A percentile compares a stretch with the other conserved stretches of the same genome.
These are phyloP conservation scores for Ramphastos sulfuratus DNA, from an alignment of 2,113 vertebrate species.

Conservation along the genomic window DNA sequence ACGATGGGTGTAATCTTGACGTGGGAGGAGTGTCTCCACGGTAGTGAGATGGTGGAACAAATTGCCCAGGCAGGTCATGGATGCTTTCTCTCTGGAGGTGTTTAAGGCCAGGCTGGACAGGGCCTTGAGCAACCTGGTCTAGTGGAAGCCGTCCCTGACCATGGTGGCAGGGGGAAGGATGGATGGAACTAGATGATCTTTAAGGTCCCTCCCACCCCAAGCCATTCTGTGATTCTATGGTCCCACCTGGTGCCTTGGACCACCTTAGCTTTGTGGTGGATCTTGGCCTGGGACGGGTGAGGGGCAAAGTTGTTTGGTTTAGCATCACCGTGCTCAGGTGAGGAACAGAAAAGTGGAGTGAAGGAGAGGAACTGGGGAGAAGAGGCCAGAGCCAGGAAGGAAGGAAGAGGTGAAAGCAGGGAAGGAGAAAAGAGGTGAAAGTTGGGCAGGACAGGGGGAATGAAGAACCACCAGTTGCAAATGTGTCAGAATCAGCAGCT, in stretches of 20 bases:
- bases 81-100: no score
- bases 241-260: rapidly evolving
- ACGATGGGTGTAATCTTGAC: rapidly evolving
- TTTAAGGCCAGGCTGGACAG: no score
- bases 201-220: no score
- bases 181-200: no score
- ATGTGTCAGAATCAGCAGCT: rapidly evolving
- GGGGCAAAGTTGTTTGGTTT: rapidly evolving
- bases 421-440: neutral
- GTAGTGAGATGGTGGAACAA: no score
- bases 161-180: no score
- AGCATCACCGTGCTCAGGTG: rapidly evolving
- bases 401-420: neutral
- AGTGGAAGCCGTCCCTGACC: no score
- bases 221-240: no score
- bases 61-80: no score
- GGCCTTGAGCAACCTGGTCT: no score
- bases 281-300: rapidly evolving
- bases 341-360: neutral
- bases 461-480: rapidly evolving
- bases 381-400: no score
- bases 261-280: rapidly evolving
- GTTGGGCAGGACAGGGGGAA: neutral
- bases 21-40: neutral
- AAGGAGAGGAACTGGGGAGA: neutral